Evolutionary conservation across 1,140 invertebrate species (phyloP).

Genomic region (Glomeris maerens): DNA sequence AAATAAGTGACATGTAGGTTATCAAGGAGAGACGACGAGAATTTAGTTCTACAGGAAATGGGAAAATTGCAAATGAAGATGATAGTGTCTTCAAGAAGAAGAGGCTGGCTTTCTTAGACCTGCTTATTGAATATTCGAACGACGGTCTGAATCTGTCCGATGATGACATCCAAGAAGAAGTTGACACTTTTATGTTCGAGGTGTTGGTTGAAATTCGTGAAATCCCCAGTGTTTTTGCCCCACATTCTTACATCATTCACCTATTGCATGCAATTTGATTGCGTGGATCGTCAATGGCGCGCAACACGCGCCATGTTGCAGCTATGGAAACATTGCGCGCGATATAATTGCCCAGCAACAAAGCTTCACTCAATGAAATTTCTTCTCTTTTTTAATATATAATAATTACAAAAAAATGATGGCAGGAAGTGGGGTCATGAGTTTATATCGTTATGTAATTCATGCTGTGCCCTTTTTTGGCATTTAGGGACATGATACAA

Average conservation of each 20-base stretch:
- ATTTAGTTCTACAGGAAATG: no score
- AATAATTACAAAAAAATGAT: no score
- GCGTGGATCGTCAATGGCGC: background rate
- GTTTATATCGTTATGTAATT: no score
- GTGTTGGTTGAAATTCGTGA: constrained; percentile 15
- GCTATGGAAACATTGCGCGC: no score
- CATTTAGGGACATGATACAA: constrained; percentile 37
- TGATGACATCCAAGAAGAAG: constrained; percentile 60
- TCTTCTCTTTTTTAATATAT: no score
- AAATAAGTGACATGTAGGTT: no score
- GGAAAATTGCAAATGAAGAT: background rate
- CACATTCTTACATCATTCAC: background rate
- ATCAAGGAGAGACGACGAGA: background rate
- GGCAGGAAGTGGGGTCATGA: no score
- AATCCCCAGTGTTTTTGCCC: background rate
- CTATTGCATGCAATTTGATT: background rate
- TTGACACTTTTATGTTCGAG: constrained; percentile 64
- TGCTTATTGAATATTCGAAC: constrained; percentile 45
- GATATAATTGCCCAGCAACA: no score
- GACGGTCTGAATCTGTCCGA: constrained; percentile 40
- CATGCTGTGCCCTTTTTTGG: background rate
- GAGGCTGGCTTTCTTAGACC: constrained; percentile 54
- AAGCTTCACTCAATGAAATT: no score
- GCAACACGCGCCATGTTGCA: no score
- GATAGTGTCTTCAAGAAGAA: constrained; percentile 29